Conservation (phyloP, 1,140 invertebrate genomes). For the Marisa cornuarietis region DNA sequence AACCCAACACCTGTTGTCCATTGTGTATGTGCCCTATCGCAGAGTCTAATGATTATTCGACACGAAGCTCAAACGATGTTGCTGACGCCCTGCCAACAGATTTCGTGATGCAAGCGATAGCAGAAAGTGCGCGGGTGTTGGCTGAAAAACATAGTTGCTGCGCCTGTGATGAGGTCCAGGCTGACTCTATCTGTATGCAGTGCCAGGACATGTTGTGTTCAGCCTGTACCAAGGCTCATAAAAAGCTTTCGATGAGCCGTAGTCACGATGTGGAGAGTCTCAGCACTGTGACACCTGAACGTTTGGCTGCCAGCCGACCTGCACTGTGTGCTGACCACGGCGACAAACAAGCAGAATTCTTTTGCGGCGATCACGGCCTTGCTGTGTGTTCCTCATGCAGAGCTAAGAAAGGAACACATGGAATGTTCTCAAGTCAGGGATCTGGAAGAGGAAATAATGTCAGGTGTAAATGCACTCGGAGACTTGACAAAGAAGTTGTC, state of each 20-base stretch:
- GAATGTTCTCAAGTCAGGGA: neutral
- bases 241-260: too few relatives aligned
- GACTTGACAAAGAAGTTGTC: neutral
- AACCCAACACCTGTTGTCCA: neutral
- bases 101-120: neutral
- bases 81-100: slow-evolving; percentile 3
- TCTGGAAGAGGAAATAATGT: neutral
- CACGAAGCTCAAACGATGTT: neutral
- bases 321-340: too few relatives aligned
- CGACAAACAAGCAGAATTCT: too few relatives aligned
- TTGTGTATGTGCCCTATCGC: neutral
- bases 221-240: too few relatives aligned
- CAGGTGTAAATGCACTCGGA: neutral
- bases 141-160: neutral
- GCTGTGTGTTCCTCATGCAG: neutral
- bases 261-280: too few relatives aligned
- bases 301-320: too few relatives aligned
- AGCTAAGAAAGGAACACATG: neutral
- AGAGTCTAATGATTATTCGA: too few relatives aligned
- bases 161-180: neutral
- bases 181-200: neutral
- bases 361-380: neutral
- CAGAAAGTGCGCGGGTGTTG: too few relatives aligned
- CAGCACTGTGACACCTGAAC: too few relatives aligned
- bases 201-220: too few relatives aligned